Evolutionary conservation across 2,888 invertebrate genomes (phyloP).

Genomic region (Mactromeris polynyma): DNA sequence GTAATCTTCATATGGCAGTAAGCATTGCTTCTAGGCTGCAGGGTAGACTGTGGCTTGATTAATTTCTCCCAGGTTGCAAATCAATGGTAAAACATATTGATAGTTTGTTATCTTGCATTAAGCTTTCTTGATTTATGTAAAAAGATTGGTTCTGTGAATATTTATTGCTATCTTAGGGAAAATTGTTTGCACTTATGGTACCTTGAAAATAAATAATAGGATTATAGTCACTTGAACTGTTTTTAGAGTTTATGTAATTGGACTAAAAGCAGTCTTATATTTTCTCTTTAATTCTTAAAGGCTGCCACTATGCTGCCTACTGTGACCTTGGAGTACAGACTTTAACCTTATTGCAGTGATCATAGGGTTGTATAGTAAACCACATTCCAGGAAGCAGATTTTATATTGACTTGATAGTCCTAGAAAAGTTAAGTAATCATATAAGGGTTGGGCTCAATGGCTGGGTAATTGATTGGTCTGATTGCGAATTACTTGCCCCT

Average conservation of each 20-base stretch:
- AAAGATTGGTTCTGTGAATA: constrained; percentile 4
- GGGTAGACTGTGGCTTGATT: neutral
- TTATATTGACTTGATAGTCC: too few species aligned
- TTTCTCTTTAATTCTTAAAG: too few species aligned
- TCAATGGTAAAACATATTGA: constrained; percentile 19
- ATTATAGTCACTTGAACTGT: neutral
- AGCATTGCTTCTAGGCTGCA: neutral
- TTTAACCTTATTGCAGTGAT: too few species aligned
- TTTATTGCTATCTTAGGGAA: neutral
- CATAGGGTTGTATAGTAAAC: too few species aligned
- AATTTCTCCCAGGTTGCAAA: constrained; percentile 11
- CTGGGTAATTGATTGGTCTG: too few species aligned
- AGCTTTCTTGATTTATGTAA: constrained; percentile 3
- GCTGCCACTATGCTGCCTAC: too few species aligned
- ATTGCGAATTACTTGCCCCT: too few species aligned
- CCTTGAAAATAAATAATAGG: neutral
- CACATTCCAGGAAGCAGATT: too few species aligned
- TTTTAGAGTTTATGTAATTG: neutral
- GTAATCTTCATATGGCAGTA: constrained; percentile 9
- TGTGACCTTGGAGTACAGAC: too few species aligned
- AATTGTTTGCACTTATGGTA: neutral
- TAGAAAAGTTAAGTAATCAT: too few species aligned
- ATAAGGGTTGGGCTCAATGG: too few species aligned
- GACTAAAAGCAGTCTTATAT: too few species aligned
- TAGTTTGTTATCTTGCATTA: neutral